These are phyloP conservation scores for Tarsius wallacei DNA, from an alignment of 2,797 vertebrate species.

Conservation along the genomic window DNA sequence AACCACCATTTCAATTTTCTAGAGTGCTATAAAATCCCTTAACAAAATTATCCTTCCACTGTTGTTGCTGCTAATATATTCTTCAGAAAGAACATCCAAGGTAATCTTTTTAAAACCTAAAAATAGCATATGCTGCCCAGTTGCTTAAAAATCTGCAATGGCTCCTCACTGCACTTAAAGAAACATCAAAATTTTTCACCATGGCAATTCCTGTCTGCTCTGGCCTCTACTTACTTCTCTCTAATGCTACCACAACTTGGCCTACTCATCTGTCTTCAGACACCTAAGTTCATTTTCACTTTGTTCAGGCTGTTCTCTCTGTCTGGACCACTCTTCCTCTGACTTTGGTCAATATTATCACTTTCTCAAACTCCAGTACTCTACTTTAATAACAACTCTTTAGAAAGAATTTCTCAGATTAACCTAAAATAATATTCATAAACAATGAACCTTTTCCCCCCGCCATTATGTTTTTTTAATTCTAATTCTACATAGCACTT, in stretches of 20 bases:
- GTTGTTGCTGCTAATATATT: slow-evolving; percentile 13
- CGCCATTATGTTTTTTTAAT: background rate
- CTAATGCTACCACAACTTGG: background rate
- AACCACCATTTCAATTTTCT: background rate
- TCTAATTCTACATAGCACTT: background rate
- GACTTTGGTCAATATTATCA: background rate
- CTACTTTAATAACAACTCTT: background rate
- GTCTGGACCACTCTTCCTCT: background rate
- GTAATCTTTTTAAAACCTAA: background rate
- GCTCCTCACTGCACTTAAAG: background rate
- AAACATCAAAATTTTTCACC: slow-evolving; percentile 2
- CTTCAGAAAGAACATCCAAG: slow-evolving; percentile 40
- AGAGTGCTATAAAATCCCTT: background rate
- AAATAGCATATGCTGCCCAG: background rate
- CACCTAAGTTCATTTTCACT: background rate
- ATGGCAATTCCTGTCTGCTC: background rate
- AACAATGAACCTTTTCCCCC: background rate
- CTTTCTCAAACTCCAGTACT: background rate
- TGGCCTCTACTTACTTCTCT: background rate
- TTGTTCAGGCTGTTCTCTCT: background rate
- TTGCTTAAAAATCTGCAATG: background rate
- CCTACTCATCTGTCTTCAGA: background rate
- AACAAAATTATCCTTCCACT: background rate
- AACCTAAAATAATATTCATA: background rate
- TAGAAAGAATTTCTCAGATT: background rate